Evolutionary conservation across 2,113 vertebrate species (phyloP), one percentile per base, ranked within the genome.

Genomic region (Athene cunicularia): DNA sequence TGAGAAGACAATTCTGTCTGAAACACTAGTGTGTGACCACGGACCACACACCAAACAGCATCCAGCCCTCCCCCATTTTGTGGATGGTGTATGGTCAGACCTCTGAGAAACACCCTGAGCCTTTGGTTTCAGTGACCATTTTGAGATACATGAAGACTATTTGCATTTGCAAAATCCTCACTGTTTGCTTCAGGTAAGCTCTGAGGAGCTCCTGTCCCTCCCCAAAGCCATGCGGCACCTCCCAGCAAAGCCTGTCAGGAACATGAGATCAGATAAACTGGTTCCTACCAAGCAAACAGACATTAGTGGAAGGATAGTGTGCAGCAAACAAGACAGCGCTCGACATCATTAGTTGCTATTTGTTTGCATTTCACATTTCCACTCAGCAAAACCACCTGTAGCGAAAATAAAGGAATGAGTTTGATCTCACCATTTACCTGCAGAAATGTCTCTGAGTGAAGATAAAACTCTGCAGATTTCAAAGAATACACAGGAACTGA

Each of bases 81-180:
- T 8, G 74, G 19, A 5, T 1, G 53, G n/a, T 0, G 3, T 18
- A n/a, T 0, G 3, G 26, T 14, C 3, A 3, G 14, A 33, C 47
- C 35, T 41, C 62, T 20, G 35, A 80, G 67, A 43, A 22, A 32
- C 53, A 52, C 16, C 6, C 1, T 22, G 6, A 19, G 14, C 53
- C 41, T 39, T 22, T 12, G 32, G 12, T 45, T 8, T 53, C 82
- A 28, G 60, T 24, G 66, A n/a, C 60, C 30, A 8, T 21, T 26
- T 12, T 47, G 27, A 83, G 59, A 47, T 3, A 53, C 35, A 4
- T 1, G 16, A 19, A 39, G 53, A 41, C 12, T 32, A 30, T 35
- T 86, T 28, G n/a, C 16, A 6, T 55, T 80, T 53, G 18, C 43
- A 5, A 73, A 68, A 73, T 49, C 55, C 39, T 49, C 26, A 12